phyloP scores from a whole-genome alignment of 2,113 vertebrate species.

The Genyomyrus donnyi region DNA sequence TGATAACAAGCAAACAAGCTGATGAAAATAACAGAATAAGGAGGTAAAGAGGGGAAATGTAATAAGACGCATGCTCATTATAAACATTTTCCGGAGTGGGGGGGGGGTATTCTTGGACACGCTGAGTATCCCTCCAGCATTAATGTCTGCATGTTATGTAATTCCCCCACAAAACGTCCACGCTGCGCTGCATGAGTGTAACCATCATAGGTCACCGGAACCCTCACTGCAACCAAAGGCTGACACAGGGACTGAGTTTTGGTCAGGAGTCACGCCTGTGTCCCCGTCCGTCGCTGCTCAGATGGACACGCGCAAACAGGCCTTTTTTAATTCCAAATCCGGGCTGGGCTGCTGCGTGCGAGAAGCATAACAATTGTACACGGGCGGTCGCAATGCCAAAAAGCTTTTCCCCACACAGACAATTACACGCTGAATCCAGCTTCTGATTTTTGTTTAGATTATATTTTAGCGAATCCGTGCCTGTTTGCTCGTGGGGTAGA shows the following conservation, averaged over 20 bases:
- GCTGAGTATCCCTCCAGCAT: not conserved
- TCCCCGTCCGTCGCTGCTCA: not conserved
- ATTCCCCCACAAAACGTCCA: not conserved
- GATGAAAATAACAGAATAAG: not conserved
- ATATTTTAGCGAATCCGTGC: not conserved
- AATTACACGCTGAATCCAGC: not conserved
- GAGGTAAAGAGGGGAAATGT: not conserved
- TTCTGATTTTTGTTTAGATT: not conserved
- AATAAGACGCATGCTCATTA: no score
- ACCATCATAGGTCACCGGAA: not conserved
- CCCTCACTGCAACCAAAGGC: not conserved
- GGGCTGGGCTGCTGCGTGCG: not conserved
- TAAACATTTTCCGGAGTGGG: not conserved
- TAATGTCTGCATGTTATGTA: not conserved
- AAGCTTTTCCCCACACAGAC: not conserved
- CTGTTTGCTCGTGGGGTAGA: not conserved
- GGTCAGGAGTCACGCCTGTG: not conserved
- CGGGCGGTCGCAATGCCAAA: not conserved
- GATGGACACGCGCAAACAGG: not conserved
- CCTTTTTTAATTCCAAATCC: not conserved
- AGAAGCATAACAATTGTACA: not conserved
- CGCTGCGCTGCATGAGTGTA: not conserved
- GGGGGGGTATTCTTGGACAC: not conserved
- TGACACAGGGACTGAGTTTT: not conserved
- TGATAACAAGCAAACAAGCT: not conserved